Base-by-base conservation (phyloP, 2,888 invertebrate species). In the Agrotis exclamationis region DNA sequence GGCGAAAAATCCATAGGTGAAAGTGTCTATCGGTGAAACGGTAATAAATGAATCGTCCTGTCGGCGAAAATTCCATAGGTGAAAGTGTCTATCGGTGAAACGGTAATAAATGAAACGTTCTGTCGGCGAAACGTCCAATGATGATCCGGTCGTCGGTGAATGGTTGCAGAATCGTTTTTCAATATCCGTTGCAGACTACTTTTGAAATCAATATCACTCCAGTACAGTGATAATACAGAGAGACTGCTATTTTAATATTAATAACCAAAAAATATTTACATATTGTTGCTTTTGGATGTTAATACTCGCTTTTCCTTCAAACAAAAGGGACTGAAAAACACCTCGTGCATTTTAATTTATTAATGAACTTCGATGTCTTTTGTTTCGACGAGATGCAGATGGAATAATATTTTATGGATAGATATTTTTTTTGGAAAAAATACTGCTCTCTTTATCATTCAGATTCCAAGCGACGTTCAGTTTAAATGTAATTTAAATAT, bases 101-200 rank as follows among this genome's bases (percentile, higher is more conserved):
- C n/a, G n/a, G n/a, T n/a, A n/a, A n/a, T n/a, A n/a, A n/a, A n/a
- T n/a, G n/a, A n/a, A n/a, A n/a, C n/a, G n/a, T n/a, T n/a, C n/a
- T n/a, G n/a, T n/a, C n/a, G n/a, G n/a, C n/a, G n/a, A n/a, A n/a
- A n/a, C n/a, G n/a, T n/a, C n/a, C n/a, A n/a, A n/a, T n/a, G n/a
- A n/a, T n/a, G n/a, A n/a, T n/a, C n/a, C n/a, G n/a, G n/a, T n/a
- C n/a, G n/a, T n/a, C n/a, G n/a, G n/a, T n/a, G n/a, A n/a, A n/a
- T n/a, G n/a, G n/a, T n/a, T n/a, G n/a, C n/a, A n/a, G n/a, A n/a
- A n/a, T n/a, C 11, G 13, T 53, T 74, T 74, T 74, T 83, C 7
- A 73, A 83, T 83, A 70, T 70, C 60, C 83, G 51, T 53, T 79
- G 60, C 69, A 79, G 64, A 58, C 60, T 68, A 58, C 60, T 68